These are phyloP conservation scores for Mizuhopecten yessoensis DNA, from an alignment of 1,140 invertebrate genomes.

Conservation along the genomic window DNA sequence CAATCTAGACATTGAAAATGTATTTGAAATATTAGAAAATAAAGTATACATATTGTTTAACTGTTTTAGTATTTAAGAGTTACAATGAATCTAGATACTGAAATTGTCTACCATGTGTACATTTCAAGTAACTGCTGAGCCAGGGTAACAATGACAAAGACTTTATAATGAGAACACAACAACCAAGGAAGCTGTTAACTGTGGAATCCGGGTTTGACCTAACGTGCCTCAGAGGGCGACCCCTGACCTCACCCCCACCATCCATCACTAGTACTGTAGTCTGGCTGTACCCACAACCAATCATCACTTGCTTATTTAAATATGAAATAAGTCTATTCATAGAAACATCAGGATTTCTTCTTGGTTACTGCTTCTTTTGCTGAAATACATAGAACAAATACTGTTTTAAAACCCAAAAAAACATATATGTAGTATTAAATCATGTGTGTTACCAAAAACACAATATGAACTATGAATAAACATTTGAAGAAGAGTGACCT, in stretches of 20 bases:
- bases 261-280: not conserved
- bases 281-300: not conserved
- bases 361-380: slow-evolving; percentile 3
- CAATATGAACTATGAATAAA: too few relatives aligned
- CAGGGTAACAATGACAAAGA: slow-evolving; percentile 15
- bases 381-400: not conserved
- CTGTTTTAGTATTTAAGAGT: too few relatives aligned
- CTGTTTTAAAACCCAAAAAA: not conserved
- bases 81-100: too few relatives aligned
- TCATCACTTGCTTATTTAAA: not conserved
- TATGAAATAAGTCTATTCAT: not conserved
- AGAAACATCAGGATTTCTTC: slow-evolving; percentile 12
- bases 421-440: too few relatives aligned
- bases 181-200: slow-evolving; percentile 15
- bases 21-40: too few relatives aligned
- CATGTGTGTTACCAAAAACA: too few relatives aligned
- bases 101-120: not conserved
- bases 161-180: not conserved
- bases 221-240: not conserved
- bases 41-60: too few relatives aligned
- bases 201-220: not conserved
- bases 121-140: not conserved
- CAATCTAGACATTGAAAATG: not conserved
- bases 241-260: not conserved
- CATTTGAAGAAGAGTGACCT: too few relatives aligned